Evolutionary conservation across 2,797 vertebrate genomes (phyloP).

Genomic region (Coregonus suidteri): DNA sequence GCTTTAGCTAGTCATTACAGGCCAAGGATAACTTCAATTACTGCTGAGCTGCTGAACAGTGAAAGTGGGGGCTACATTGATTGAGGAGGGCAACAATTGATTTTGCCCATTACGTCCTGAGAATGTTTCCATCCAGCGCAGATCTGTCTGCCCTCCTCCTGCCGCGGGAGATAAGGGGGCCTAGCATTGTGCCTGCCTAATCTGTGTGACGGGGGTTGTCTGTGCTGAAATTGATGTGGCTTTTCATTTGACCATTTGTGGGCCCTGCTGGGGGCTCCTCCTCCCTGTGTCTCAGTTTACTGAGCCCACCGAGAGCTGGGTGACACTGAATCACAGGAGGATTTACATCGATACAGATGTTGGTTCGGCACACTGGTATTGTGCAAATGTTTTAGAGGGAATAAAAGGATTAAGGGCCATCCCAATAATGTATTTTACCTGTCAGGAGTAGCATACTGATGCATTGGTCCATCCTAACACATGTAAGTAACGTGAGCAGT

Average conservation of each 20-base stretch:
- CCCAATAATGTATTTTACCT: slow-evolving; percentile 47
- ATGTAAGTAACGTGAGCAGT: slow-evolving; percentile 9
- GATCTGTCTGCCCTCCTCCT: slow-evolving; percentile 99
- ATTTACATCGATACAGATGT: slow-evolving; percentile 82
- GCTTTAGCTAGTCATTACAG: slow-evolving; percentile 97
- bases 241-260: slow-evolving; percentile 97
- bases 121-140: slow-evolving; percentile 99
- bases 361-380: slow-evolving; percentile 63
- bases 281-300: slow-evolving; percentile 79
- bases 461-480: slow-evolving; percentile 1
- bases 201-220: slow-evolving; percentile 99
- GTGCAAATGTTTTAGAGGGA: slow-evolving; percentile 52
- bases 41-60: slow-evolving; percentile 98
- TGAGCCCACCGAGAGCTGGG: slow-evolving; percentile 77
- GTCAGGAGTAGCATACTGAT: slow-evolving; percentile 28
- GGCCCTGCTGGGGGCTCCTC: slow-evolving; percentile 87
- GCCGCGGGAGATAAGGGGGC: slow-evolving; percentile 98
- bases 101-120: slow-evolving; percentile 99
- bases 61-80: slow-evolving; percentile 98
- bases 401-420: slow-evolving; percentile 46
- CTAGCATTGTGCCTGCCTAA: slow-evolving; percentile 99
- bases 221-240: slow-evolving; percentile 99
- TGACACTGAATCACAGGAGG: slow-evolving; percentile 73
- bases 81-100: slow-evolving; percentile 99
- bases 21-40: slow-evolving; percentile 99